These are phyloP conservation scores for Deilephila porcellus DNA, from an alignment of 2,888 invertebrate species.

Conservation along the genomic window DNA sequence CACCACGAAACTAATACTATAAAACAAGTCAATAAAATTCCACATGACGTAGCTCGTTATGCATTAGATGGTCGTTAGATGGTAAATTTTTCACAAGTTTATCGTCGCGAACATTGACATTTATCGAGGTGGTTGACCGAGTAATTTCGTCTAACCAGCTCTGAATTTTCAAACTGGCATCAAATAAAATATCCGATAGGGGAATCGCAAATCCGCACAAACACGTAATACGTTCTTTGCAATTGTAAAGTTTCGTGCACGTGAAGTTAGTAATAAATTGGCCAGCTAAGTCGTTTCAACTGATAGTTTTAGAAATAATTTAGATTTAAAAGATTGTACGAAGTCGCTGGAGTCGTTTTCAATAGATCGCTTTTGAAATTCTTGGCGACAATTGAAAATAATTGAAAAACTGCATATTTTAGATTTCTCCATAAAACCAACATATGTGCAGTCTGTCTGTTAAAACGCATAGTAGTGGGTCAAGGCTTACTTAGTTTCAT, in stretches of 20 bases:
- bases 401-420: no score
- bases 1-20: no score
- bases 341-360: no score
- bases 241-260: conserved; percentile 10
- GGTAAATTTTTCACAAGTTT: conserved; percentile 10
- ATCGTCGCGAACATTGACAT: not conserved
- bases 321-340: no score
- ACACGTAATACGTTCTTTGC: conserved; percentile 3
- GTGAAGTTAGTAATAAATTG: not conserved
- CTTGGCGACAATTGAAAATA: no score
- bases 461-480: no score
- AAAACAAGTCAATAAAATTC: conserved; percentile 16
- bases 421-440: no score
- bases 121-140: conserved; percentile 12
- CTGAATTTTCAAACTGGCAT: not conserved
- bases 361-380: no score
- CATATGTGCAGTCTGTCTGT: no score
- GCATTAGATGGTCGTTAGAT: not conserved
- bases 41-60: not conserved
- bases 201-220: conserved; percentile 9
- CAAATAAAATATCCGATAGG: conserved; percentile 16
- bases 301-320: no score
- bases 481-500: no score
- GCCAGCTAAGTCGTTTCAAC: no score
- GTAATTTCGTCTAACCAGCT: conserved; percentile 1